Conservation (phyloP, 1,140 invertebrate genomes). For the Zophobas atratus region DNA sequence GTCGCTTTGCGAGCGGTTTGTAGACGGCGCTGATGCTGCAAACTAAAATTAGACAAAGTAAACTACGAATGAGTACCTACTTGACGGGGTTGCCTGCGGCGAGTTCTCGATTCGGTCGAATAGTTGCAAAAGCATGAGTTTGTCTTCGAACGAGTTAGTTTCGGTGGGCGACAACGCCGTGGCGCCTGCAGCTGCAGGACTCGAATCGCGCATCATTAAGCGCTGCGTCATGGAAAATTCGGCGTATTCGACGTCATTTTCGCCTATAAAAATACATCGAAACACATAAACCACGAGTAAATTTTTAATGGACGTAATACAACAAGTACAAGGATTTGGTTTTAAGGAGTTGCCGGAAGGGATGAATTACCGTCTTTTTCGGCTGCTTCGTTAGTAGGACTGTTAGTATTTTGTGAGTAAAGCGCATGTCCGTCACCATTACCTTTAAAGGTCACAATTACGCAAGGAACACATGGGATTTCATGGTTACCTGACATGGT, state of each 20-base stretch:
- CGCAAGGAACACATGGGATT: neutral
- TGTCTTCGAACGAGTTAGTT: slow-evolving; percentile 59
- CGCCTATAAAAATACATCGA: slow-evolving; percentile 68
- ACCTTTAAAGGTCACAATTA: slow-evolving; percentile 41
- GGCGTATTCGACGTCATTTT: slow-evolving; percentile 83
- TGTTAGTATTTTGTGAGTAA: slow-evolving; percentile 41
- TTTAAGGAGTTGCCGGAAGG: slow-evolving; percentile 37
- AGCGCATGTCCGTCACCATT: slow-evolving; percentile 52
- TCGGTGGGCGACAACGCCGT: slow-evolving; percentile 55
- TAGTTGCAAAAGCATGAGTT: slow-evolving; percentile 60
- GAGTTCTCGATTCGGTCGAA: slow-evolving; percentile 52
- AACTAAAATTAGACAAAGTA: neutral
- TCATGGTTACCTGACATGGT: slow-evolving; percentile 81
- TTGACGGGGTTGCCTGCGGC: slow-evolving; percentile 6
- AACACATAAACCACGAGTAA: slow-evolving; percentile 9
- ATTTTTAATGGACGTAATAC: slow-evolving; percentile 22
- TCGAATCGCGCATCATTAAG: slow-evolving; percentile 61
- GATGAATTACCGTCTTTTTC: slow-evolving; percentile 56
- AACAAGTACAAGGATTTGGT: slow-evolving; percentile 1
- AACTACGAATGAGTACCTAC: neutral
- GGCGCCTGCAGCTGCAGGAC: slow-evolving; percentile 52
- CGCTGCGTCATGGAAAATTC: slow-evolving; percentile 72
- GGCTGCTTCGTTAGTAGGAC: slow-evolving; percentile 51
- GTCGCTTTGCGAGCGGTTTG: slow-evolving; percentile 37
- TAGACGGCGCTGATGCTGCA: slow-evolving; percentile 6